Conservation (phyloP, 1,140 invertebrate genomes). For the Triops longicaudatus region DNA sequence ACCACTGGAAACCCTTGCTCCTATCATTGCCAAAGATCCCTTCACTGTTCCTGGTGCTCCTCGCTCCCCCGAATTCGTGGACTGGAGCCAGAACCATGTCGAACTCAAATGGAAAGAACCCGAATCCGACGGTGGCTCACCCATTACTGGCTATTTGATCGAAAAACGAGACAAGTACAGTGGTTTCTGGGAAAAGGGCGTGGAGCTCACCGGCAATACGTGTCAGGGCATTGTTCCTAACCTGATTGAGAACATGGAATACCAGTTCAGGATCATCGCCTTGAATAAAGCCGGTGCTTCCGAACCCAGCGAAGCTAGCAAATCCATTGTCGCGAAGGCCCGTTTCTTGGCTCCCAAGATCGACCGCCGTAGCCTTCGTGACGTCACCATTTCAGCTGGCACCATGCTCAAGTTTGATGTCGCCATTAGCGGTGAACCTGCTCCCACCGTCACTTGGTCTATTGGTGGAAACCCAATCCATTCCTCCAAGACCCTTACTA, state of each 20-base stretch:
- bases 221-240: slow-evolving; percentile 70
- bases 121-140: slow-evolving; percentile 73
- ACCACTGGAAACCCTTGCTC: slow-evolving; percentile 82
- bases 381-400: slow-evolving; percentile 82
- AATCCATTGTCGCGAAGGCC: slow-evolving; percentile 83
- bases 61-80: slow-evolving; percentile 72
- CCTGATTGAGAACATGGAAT: slow-evolving; percentile 92
- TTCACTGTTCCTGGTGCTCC: slow-evolving; percentile 77
- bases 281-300: slow-evolving; percentile 89
- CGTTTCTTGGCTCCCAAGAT: slow-evolving; percentile 89
- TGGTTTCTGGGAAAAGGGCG: slow-evolving; percentile 80
- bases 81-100: slow-evolving; percentile 85
- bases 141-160: slow-evolving; percentile 88
- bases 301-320: slow-evolving; percentile 75
- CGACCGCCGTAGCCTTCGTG: slow-evolving; percentile 77
- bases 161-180: slow-evolving; percentile 95
- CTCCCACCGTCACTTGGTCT: slow-evolving; percentile 82
- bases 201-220: slow-evolving; percentile 62
- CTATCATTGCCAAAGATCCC: slow-evolving; percentile 93
- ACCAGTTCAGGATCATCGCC: slow-evolving; percentile 95
- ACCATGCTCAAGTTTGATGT: slow-evolving; percentile 86
- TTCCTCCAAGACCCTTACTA: slow-evolving; percentile 54
- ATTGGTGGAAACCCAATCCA: slow-evolving; percentile 50
- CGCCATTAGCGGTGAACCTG: slow-evolving; percentile 81
- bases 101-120: slow-evolving; percentile 78